These are phyloP conservation scores for Polietes domitor DNA, from an alignment of 2,888 invertebrate genomes.

Conservation along the genomic window DNA sequence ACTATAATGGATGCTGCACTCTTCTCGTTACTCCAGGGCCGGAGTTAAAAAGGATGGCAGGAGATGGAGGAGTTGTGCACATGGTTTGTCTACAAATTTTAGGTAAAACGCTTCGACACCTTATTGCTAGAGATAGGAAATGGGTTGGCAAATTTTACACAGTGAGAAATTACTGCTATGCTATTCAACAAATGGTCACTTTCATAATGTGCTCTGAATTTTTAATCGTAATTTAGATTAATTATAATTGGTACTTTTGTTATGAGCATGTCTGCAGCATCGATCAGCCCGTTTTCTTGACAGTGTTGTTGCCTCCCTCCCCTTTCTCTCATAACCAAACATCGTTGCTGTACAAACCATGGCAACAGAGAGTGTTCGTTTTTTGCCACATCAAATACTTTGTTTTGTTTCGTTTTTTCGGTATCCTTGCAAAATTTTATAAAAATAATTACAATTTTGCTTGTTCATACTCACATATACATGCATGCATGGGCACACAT, in stretches of 20 bases:
- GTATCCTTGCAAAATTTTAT: constrained; percentile 38
- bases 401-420: not conserved
- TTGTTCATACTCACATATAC: too few relatives aligned
- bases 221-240: too few relatives aligned
- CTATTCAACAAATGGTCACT: too few relatives aligned
- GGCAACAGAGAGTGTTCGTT: constrained; percentile 32
- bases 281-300: too few relatives aligned
- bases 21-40: not conserved
- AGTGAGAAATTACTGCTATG: not conserved
- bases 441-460: constrained; percentile 59
- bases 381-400: constrained; percentile 15
- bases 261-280: too few relatives aligned
- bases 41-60: not conserved
- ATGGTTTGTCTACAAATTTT: constrained; percentile 4
- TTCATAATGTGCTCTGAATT: too few relatives aligned
- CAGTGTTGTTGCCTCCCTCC: not conserved
- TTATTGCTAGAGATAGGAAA: not conserved
- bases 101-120: not conserved
- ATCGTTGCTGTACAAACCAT: constrained; percentile 4
- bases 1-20: constrained; percentile 43
- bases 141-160: not conserved
- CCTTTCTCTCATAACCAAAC: not conserved
- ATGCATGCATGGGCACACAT: not conserved
- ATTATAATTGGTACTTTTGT: too few relatives aligned
- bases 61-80: not conserved